Evolutionary conservation across 2,888 invertebrate genomes (phyloP), one percentile per base, ranked within the genome.

Genomic region (Parnassius mnemosyne): DNA sequence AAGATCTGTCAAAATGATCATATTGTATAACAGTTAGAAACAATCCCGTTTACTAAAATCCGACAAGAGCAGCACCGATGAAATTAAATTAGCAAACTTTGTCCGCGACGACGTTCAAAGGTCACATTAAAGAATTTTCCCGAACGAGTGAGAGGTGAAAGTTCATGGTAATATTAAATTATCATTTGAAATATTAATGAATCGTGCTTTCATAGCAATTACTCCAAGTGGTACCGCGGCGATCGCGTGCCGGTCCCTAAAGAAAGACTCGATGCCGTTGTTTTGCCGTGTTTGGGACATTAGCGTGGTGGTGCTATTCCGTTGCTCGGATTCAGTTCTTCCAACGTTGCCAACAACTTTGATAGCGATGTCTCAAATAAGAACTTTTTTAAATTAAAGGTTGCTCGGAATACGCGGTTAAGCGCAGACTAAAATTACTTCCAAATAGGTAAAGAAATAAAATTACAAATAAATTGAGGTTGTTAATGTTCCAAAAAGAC

Each of bases 111-210:
- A 74, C 73, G 71, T 72, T 69, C 58, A 79, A 80, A 85, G 85
- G 84, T 81, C 80, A 69, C 69, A 71, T 74, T 77, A 75, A 74
- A 76, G 76, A 78, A 72, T 70, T 75, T 77, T 79, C 74, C 78
- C 77, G 75, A 50, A 72, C 77, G 65, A 67, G 69, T 63, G 71
- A 75, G 80, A 84, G 83, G 84, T 80, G 79, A 85, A 86, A 84
- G 87, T 84, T 88, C 85, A 85, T 70, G 84, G 84, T 72, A 76
- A 80, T 80, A 79, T 77, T 74, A 81, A 85, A 84, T 84, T 83
- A 85, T 83, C 72, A 76, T 76, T 79, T 72, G 69, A 81, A 83
- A 83, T 86, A 87, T 80, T 87, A 86, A 86, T 83, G 81, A 80
- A 73, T 66, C 69, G 69, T 74, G 72, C 72, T 74, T 80, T 69